phyloP scores from a whole-genome alignment of 1,140 invertebrate species.

The Yoshiicerus persimilis region DNA sequence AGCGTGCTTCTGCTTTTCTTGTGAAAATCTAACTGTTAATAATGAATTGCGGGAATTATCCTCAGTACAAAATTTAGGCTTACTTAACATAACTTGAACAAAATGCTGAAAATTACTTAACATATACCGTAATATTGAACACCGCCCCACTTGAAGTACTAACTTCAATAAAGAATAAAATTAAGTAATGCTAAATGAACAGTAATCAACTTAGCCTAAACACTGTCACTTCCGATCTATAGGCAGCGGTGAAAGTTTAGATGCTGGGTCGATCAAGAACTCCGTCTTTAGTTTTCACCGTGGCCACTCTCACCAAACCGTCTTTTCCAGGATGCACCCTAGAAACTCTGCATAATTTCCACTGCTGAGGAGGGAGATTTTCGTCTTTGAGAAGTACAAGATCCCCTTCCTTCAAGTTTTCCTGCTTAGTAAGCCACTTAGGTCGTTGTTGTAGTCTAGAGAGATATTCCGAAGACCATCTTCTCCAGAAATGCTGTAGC shows the following conservation, averaged over 20 bases:
- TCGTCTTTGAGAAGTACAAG: conserved; percentile 53
- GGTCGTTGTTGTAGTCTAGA: conserved; percentile 33
- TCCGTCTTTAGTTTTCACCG: conserved; percentile 28
- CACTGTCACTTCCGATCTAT: not conserved
- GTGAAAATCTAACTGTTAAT: too few relatives aligned
- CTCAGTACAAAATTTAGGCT: too few relatives aligned
- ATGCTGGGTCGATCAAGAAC: not conserved
- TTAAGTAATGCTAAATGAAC: too few relatives aligned
- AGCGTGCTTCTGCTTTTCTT: too few relatives aligned
- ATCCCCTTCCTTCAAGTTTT: conserved; percentile 31
- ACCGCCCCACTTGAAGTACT: too few relatives aligned
- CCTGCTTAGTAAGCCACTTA: conserved; percentile 33
- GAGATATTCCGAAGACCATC: conserved; percentile 31
- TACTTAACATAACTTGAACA: too few relatives aligned
- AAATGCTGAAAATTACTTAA: too few relatives aligned
- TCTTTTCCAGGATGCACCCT: conserved; percentile 50
- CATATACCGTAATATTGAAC: too few relatives aligned
- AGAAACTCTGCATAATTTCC: conserved; percentile 51
- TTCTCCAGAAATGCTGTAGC: conserved; percentile 20
- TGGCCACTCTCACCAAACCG: conserved; percentile 47
- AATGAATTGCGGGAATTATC: too few relatives aligned
- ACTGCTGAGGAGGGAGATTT: conserved; percentile 51
- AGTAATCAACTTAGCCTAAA: too few relatives aligned
- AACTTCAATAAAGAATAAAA: too few relatives aligned
- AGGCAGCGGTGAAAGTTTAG: not conserved